Percentiles rank a stretch among this genome's conserved stretches.
Evolutionary conservation across 2,888 invertebrate species (phyloP).

Genomic region (Gastracanthus pulcherrimus): DNA sequence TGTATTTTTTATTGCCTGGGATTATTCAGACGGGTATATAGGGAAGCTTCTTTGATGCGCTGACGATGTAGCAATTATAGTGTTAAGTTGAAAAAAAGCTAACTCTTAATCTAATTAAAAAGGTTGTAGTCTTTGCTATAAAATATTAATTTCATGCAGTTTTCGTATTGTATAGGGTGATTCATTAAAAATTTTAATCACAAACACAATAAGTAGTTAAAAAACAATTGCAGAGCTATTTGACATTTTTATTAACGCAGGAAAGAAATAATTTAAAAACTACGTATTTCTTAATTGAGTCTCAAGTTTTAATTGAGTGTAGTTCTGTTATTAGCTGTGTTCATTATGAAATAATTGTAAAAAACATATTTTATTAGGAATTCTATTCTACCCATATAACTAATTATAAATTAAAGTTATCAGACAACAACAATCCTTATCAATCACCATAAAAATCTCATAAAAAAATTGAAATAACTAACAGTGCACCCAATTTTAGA

Average conservation of each 20-base stretch:
- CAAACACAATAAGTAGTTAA: background rate
- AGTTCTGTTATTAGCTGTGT: too few species aligned
- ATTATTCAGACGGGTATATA: too few species aligned
- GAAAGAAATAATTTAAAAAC: background rate
- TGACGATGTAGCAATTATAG: background rate
- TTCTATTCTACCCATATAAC: too few species aligned
- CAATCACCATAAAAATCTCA: too few species aligned
- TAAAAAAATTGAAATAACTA: too few species aligned
- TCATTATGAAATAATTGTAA: too few species aligned
- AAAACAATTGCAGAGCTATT: background rate
- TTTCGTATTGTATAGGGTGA: too few species aligned
- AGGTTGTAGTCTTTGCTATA: background rate
- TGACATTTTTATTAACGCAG: background rate
- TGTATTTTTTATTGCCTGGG: background rate
- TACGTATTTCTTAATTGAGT: background rate
- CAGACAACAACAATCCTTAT: too few species aligned
- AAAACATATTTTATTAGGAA: too few species aligned
- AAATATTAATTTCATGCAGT: background rate
- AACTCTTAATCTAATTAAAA: constrained; percentile 18
- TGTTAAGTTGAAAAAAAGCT: background rate
- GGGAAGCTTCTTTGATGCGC: too few species aligned
- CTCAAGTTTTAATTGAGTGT: background rate
- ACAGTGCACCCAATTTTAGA: too few species aligned
- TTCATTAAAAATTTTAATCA: background rate
- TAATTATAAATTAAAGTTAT: too few species aligned